Evolutionary conservation across 2,113 vertebrate genomes (phyloP), one percentile per base, ranked within the genome.

Genomic region (Bufo gargarizans): DNA sequence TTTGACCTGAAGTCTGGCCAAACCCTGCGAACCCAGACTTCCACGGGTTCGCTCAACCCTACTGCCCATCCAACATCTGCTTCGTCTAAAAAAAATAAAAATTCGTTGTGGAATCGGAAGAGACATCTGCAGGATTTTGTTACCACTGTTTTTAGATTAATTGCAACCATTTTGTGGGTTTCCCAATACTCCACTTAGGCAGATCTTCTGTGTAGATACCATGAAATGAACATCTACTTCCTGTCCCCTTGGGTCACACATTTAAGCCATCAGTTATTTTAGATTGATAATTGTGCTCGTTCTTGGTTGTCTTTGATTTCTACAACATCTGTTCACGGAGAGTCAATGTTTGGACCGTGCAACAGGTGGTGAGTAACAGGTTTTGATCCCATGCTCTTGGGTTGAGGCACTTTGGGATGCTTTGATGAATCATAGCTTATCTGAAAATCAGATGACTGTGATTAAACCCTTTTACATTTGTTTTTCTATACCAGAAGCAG

Each of bases 291-390:
- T 78, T 89, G 82, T 84, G 65, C 58, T 55, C 45, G 74, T 65
- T 86, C 67, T 74, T 47, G 50, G 80, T 82, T 67, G 71, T 33
- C 87, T 89, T 89, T 89, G 87, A 89, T 89, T 79, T 88, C 47
- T 55, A 16, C 63, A 84, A 88, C 87, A 89, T 89, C 87, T 89
- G 87, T 77, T 67, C 14, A 16, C 47, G 61, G 74, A 72, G 67
- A 67, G 59, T 50, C 67, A 10, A 69, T 67, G 82, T 74, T 76
- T 56, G 58, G 74, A 78, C 45, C 81, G 78, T 84, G 65, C 49
- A 69, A 74, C 87, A 89, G 87, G 81, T 89, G 87, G 87, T 56
- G 71, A 84, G 77, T 89, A 89, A 84, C 72, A 84, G 74, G 87
- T 77, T 89, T 89, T 84, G 87, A 84, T 84, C 59, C 49, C 6